Evolutionary conservation across 2,888 invertebrate species (phyloP).

Genomic region (Hypolimnas misippus): DNA sequence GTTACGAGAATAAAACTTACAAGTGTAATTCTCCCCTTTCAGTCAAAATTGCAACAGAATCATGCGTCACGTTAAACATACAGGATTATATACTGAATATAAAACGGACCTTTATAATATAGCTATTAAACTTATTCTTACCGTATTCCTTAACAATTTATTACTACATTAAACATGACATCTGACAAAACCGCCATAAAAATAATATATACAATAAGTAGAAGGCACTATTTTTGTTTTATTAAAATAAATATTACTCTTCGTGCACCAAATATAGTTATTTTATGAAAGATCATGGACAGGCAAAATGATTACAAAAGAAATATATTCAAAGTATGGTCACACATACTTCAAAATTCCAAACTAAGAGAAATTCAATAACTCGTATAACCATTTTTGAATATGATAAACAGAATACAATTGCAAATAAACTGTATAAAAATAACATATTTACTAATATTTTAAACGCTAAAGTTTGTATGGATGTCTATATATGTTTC

Average conservation of each 20-base stretch:
- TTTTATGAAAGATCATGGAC: neutral
- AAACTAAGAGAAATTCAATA: slow-evolving; percentile 1
- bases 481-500: no score
- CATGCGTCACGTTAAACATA: no score
- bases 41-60: no score
- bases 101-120: neutral
- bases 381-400: neutral
- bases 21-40: no score
- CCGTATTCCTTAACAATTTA: neutral
- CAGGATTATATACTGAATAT: no score
- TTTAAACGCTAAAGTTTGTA: no score
- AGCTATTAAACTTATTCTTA: neutral
- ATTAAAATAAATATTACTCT: neutral
- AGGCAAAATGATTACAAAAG: neutral
- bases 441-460: neutral
- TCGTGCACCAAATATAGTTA: neutral
- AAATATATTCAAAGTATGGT: neutral
- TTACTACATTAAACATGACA: slow-evolving; percentile 6
- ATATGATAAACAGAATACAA: neutral
- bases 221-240: neutral
- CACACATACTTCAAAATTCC: neutral
- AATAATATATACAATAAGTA: neutral
- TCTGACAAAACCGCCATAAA: neutral
- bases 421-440: neutral
- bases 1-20: no score